These are phyloP conservation scores for Ganaspis sp. DNA, from an alignment of 1,140 invertebrate species.

Conservation along the genomic window DNA sequence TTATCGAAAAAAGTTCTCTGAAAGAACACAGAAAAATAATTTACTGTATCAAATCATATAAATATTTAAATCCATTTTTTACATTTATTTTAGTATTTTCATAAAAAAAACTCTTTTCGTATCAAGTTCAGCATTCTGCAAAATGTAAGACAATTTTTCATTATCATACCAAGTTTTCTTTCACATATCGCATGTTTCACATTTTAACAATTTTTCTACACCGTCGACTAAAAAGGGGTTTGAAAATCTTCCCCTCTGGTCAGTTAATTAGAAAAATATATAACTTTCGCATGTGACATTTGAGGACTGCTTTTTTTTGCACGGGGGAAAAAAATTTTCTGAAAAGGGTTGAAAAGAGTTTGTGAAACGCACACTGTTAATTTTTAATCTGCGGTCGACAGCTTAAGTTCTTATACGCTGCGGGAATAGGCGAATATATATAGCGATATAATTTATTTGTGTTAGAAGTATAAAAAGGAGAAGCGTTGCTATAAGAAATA, in stretches of 20 bases:
- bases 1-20: too few species aligned
- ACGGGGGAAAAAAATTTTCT: background rate
- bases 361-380: constrained; percentile 5
- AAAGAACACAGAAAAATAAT: too few species aligned
- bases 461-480: constrained; percentile 10
- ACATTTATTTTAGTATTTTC: too few species aligned
- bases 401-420: background rate
- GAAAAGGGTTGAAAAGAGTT: background rate
- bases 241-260: background rate
- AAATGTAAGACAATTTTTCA: too few species aligned
- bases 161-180: too few species aligned
- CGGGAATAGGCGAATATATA: background rate
- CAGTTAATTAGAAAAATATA: background rate
- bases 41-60: too few species aligned
- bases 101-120: too few species aligned
- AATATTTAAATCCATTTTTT: too few species aligned
- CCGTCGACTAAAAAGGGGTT: background rate
- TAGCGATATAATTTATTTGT: background rate
- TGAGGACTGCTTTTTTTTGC: background rate
- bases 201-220: too few species aligned
- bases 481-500: constrained; percentile 44
- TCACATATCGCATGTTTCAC: too few species aligned
- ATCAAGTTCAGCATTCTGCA: too few species aligned
- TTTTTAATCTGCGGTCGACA: constrained; percentile 24
- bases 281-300: background rate